Conservation (phyloP, 2,888 invertebrate genomes). For the Aricia artaxerxes region DNA sequence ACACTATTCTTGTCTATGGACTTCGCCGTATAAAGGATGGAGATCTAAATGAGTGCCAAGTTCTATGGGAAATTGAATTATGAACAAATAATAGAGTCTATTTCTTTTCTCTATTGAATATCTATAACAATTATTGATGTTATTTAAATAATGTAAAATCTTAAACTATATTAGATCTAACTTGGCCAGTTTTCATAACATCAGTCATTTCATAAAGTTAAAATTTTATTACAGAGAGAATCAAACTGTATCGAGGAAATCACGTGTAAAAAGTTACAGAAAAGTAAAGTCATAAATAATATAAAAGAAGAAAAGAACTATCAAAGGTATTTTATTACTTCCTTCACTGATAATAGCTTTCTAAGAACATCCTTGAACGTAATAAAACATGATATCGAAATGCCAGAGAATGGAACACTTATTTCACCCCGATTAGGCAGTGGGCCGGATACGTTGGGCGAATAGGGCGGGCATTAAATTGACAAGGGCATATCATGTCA, state of each 20-base stretch:
- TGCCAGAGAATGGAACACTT: not conserved
- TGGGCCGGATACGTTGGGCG: not conserved
- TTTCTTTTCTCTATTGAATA: too few species aligned
- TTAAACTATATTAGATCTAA: too few species aligned
- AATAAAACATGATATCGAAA: constrained; percentile 10
- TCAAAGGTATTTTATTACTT: not conserved
- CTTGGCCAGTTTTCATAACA: too few species aligned
- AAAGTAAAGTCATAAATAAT: not conserved
- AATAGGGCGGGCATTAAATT: not conserved
- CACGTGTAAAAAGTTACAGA: not conserved
- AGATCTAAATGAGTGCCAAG: too few species aligned
- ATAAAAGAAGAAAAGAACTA: not conserved
- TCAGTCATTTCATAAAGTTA: too few species aligned
- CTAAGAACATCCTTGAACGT: not conserved
- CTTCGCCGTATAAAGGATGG: too few species aligned
- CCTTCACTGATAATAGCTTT: not conserved
- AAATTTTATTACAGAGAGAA: not conserved
- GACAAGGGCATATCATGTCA: not conserved
- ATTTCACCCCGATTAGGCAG: not conserved
- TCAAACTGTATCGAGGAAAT: not conserved
- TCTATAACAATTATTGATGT: too few species aligned
- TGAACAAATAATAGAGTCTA: too few species aligned
- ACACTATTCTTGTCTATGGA: too few species aligned
- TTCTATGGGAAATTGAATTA: too few species aligned
- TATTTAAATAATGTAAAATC: too few species aligned